Conservation (phyloP, 2,797 vertebrate species). For the Sebastes oblongus region DNA sequence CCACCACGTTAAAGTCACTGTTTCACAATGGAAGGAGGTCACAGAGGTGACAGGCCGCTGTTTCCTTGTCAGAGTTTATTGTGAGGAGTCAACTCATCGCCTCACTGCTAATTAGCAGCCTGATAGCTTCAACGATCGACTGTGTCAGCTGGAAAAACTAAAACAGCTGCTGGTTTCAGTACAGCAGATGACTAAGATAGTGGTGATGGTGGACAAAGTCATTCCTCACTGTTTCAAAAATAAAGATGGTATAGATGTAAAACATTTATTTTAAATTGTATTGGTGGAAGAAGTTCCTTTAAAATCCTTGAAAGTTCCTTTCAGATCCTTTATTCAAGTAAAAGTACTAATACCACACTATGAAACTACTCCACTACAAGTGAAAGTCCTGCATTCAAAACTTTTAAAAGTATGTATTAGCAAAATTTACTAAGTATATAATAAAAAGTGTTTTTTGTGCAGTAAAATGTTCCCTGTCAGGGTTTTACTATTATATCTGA, state of each 20-base stretch:
- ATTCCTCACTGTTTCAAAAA: neutral
- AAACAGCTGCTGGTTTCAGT: neutral
- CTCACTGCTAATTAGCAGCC: constrained; percentile 43
- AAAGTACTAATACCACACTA: too few species aligned
- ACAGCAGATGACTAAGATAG: neutral
- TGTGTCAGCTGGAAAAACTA: neutral
- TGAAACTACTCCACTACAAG: neutral
- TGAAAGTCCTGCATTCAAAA: neutral
- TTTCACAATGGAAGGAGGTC: constrained; percentile 23
- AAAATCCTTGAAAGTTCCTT: too few species aligned
- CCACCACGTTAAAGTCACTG: constrained; percentile 9
- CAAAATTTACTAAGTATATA: neutral
- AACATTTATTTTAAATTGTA: neutral
- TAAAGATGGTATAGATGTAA: too few species aligned
- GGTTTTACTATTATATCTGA: neutral
- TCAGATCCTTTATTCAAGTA: too few species aligned
- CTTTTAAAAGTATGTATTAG: neutral
- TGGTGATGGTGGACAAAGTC: neutral
- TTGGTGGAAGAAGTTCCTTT: neutral
- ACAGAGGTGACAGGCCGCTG: constrained; percentile 49
- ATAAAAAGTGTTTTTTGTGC: accelerated
- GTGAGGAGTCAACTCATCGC: constrained; percentile 15
- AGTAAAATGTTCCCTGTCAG: neutral
- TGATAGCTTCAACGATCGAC: constrained; percentile 13
- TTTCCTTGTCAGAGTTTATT: constrained; percentile 22